These are phyloP conservation scores for Phyllopteryx taeniolatus DNA, from an alignment of 2,113 vertebrate species.

Conservation along the genomic window DNA sequence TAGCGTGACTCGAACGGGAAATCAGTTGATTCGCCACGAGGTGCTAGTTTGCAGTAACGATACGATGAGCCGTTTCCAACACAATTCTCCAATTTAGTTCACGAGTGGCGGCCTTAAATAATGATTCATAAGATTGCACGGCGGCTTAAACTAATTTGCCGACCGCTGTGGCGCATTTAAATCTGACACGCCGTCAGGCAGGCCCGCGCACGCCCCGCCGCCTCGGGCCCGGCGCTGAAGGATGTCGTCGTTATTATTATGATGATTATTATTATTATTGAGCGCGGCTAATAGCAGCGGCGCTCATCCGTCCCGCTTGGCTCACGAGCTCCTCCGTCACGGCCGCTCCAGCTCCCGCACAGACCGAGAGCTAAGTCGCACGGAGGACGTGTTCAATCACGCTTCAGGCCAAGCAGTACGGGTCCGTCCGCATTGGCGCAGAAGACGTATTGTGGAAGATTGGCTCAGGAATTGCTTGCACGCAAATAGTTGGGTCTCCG, in stretches of 20 bases:
- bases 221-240: not conserved
- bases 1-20: not conserved
- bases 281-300: not conserved
- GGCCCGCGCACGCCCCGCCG: not conserved
- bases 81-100: not conserved
- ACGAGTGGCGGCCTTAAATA: conserved; percentile 22
- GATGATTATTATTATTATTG: not conserved
- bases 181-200: not conserved
- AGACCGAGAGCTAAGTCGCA: not conserved
- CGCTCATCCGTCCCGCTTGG: not conserved
- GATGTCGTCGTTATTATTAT: not conserved
- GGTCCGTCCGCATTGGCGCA: not conserved
- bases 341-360: not conserved
- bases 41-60: too few relatives aligned
- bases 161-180: conserved; percentile 15
- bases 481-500: not conserved
- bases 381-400: not conserved
- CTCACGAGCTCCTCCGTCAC: conserved; percentile 1
- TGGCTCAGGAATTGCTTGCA: not conserved
- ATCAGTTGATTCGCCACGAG: too few relatives aligned
- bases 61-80: not conserved
- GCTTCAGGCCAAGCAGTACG: not conserved
- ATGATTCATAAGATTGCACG: conserved; percentile 17
- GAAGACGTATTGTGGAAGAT: not conserved
- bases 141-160: conserved; percentile 22